Conservation (phyloP, 2,888 invertebrate genomes). For the Cecidostiba fungosa region DNA sequence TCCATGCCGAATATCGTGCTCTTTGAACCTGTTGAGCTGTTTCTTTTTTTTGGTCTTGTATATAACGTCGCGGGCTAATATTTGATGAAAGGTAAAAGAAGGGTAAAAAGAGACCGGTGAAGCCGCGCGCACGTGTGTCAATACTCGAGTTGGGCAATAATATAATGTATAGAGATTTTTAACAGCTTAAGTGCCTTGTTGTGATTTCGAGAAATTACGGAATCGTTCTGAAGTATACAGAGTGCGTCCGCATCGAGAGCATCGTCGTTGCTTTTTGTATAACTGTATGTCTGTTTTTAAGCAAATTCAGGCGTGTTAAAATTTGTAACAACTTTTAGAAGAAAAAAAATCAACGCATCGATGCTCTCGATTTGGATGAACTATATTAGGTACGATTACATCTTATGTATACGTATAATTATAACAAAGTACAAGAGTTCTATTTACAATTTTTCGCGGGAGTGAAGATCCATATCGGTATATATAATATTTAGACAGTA, state of each 20-base stretch:
- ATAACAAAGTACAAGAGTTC: conserved; percentile 40
- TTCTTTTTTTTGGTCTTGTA: neutral
- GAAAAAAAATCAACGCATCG: neutral
- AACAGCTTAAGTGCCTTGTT: conserved; percentile 16
- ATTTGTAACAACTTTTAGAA: neutral
- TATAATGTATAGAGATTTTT: conserved; percentile 28
- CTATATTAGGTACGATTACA: conserved; percentile 9
- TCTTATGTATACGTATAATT: conserved; percentile 29
- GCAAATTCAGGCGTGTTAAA: neutral
- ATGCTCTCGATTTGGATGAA: conserved; percentile 26
- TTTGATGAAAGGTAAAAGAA: conserved; percentile 42
- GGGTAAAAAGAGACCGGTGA: conserved; percentile 21
- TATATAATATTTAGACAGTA: conserved; percentile 27
- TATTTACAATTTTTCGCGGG: conserved; percentile 46
- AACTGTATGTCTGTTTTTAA: too few relatives aligned
- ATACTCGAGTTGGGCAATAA: conserved; percentile 27
- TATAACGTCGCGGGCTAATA: conserved; percentile 37
- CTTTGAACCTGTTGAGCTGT: conserved; percentile 19
- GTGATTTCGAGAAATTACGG: conserved; percentile 24
- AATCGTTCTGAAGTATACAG: neutral
- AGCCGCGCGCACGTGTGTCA: conserved; percentile 44
- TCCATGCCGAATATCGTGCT: neutral
- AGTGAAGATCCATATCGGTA: conserved; percentile 30
- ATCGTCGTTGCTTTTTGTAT: too few relatives aligned
- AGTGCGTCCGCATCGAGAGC: conserved; percentile 29